Evolutionary conservation across 2,888 invertebrate species (phyloP).

Genomic region (Acleris sparsana): DNA sequence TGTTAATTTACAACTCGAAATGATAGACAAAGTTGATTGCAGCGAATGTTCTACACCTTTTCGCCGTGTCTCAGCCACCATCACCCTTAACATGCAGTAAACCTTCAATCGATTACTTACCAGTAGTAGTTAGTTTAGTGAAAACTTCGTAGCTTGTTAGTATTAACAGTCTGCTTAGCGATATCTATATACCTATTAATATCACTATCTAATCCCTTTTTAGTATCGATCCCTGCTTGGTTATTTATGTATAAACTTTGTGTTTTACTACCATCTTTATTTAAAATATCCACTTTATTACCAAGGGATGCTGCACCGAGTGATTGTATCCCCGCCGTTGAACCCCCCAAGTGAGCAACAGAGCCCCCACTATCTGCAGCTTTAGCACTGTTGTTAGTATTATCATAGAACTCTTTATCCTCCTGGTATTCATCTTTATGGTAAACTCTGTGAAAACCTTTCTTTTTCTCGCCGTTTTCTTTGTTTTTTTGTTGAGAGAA

Average conservation of each 20-base stretch:
- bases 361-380: conserved; percentile 57
- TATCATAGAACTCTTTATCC: conserved; percentile 72
- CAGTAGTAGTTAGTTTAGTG: no score
- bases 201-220: conserved; percentile 47
- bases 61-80: no score
- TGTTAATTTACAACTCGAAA: no score
- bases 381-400: conserved; percentile 56
- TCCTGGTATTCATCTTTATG: conserved; percentile 75
- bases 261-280: conserved; percentile 47
- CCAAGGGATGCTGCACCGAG: conserved; percentile 52
- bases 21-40: no score
- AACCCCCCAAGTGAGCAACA: conserved; percentile 55
- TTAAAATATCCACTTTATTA: conserved; percentile 47
- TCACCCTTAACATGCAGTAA: no score
- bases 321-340: conserved; percentile 56
- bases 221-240: conserved; percentile 47
- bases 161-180: conserved; percentile 55
- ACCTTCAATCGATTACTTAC: no score
- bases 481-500: conserved; percentile 53
- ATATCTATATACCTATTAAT: conserved; percentile 57
- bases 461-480: conserved; percentile 66
- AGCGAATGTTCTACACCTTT: no score
- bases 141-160: conserved; percentile 56
- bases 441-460: conserved; percentile 70
- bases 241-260: conserved; percentile 48